Conservation (phyloP, 2,797 vertebrate genomes). For the Paramormyrops hopkinsi region DNA sequence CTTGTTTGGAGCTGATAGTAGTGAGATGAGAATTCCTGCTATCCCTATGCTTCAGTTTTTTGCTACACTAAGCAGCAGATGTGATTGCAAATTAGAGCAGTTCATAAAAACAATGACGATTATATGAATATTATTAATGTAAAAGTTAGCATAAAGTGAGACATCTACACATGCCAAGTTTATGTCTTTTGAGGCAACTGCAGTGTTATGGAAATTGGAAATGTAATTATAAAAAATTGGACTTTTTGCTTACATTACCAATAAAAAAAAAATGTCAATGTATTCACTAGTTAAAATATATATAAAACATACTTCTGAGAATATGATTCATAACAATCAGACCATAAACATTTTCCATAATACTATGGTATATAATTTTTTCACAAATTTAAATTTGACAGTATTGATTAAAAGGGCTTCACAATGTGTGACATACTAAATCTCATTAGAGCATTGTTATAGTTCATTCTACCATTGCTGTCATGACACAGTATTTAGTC, state of each 20-base stretch:
- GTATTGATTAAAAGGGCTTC: background rate
- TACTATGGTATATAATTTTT: background rate
- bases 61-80: slow-evolving; percentile 53
- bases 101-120: background rate
- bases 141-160: background rate
- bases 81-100: slow-evolving; percentile 17
- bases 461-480: background rate
- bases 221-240: background rate
- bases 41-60: slow-evolving; percentile 29
- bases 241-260: background rate
- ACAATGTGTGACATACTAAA: slow-evolving; percentile 1
- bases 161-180: background rate
- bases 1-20: slow-evolving; percentile 32
- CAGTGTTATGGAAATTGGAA: background rate
- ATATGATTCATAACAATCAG: background rate
- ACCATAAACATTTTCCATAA: background rate
- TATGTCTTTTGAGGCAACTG: background rate
- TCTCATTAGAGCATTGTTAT: slow-evolving; percentile 10
- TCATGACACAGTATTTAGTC: slow-evolving; percentile 14
- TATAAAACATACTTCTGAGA: background rate
- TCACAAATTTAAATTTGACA: background rate
- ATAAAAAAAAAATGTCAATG: background rate
- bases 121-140: background rate
- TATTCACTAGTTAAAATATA: background rate
- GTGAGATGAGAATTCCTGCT: slow-evolving; percentile 35